Percentiles rank a stretch among this genome's conserved stretches.
Conservation (phyloP, 2,888 invertebrate species). For the Amaurobius ferox region DNA sequence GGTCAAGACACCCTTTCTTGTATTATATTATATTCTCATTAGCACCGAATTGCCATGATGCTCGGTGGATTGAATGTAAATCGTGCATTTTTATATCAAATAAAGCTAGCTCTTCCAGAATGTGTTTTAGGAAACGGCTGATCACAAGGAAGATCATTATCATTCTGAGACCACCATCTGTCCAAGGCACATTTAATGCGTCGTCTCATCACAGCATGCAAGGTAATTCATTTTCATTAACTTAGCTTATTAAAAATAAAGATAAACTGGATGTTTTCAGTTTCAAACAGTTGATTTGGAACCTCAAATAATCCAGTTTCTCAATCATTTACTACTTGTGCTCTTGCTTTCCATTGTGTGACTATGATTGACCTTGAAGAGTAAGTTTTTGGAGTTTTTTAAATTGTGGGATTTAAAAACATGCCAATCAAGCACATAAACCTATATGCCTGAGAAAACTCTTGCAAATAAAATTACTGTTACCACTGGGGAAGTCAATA, state of each 20-base stretch:
- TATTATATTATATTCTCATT: no score
- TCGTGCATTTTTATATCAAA: neutral
- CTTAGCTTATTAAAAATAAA: neutral
- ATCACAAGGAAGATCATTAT: neutral
- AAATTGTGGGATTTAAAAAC: no score
- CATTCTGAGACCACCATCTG: conserved; percentile 5
- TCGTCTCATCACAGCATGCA: neutral
- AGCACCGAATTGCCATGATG: no score
- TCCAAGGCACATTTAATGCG: neutral
- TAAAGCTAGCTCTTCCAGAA: neutral
- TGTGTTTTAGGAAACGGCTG: neutral
- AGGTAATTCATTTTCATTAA: conserved; percentile 19
- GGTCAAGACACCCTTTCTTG: no score
- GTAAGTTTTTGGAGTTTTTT: no score
- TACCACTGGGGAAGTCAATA: no score
- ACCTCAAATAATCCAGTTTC: neutral
- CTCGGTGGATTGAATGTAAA: no score
- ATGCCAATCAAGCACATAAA: no score
- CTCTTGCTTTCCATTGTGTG: neutral
- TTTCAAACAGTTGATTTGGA: neutral
- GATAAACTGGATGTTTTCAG: neutral
- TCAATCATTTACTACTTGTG: neutral
- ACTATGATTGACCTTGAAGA: conserved; percentile 25
- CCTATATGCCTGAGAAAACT: no score
- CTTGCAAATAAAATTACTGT: no score